Evolutionary conservation across 1,140 invertebrate species (phyloP), one percentile per base, ranked within the genome.

Genomic region (Stenopsyche tienmushanensis): DNA sequence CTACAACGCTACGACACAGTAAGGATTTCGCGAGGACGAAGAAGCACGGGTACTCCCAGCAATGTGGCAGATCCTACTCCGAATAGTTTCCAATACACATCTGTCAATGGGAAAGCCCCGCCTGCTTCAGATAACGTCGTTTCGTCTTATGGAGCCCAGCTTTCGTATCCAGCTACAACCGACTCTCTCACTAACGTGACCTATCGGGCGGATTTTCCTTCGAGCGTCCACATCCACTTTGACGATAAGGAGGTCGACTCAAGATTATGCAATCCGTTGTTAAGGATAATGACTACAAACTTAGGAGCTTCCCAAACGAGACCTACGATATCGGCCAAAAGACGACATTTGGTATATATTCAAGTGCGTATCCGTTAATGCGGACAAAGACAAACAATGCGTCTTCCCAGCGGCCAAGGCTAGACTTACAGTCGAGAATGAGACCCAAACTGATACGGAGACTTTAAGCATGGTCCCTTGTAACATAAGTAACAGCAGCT

Each of bases 381-480:
- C 2, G 3, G n/a, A n/a, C n/a, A n/a, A n/a, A n/a, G n/a, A n/a
- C n/a, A n/a, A n/a, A n/a, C n/a, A n/a, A n/a, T n/a, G n/a, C n/a
- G n/a, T n/a, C n/a, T n/a, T n/a, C n/a, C 24, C 67, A 2, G 42
- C 62, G 3, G 24, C 23, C 0, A 53, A 47, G 15, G 53, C 63
- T 3, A 58, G 55, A 10, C 39, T 69, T 3, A 69, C 67, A 1
- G 60, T 69, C 10, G 67, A 69, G 29, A 69, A 60, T 34, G 67
- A 69, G 39, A 69, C 67, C 2, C 67, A 69, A 39, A 69, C 67
- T 1, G 67, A 69, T 3, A 41, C 20, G 3, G 67, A 69, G 15
- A 45, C 44, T 10, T 64, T 60, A 55, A 54, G 18, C 5, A 62
- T 65, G 67, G 55, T 62, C 13, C 25, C 62, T 10, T 50, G 26